Evolutionary conservation across 2,888 invertebrate genomes (phyloP), one percentile per base, ranked within the genome.

Genomic region (Euproctis similis): DNA sequence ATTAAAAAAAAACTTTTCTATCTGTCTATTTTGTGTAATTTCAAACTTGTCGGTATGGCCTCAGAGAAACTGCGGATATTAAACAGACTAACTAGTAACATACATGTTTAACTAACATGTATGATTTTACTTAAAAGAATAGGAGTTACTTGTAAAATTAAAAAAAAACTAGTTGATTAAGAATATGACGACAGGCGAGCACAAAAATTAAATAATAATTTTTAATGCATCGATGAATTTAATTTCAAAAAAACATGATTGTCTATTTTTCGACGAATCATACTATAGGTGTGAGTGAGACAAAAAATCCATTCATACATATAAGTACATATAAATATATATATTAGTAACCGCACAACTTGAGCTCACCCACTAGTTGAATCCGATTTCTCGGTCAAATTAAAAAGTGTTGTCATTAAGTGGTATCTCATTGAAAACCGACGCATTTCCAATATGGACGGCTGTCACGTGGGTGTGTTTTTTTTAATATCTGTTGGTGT

Each of bases 401-500:
- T 57, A 46, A 59, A 57, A 51, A 67, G 65, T 26, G 36, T 43
- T 35, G 42, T 42, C 31, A 31, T 42, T 30, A 39, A 41, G 50
- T 35, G 21, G 39, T 35, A 39, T 53, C 42, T 37, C 31, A 45
- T 57, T 51, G 39, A 58, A 53, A 44, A 42, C 40, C 30, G 42
- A 8, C 39, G 57, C 42, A 43, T 59, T 50, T 60, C 43, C 47
- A 57, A 63, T 44, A 42, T 42, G 36, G 56, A 39, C 35, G 59
- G 42, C 37, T 67, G 48, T 61, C 49, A 39, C 36, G 65, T 75
- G 59, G 70, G 72, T 60, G 70, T 67, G 60, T 72, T 75, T 70
- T 72, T 67, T 68, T 65, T 66, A n/a, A n/a, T n/a, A n/a, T n/a
- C n/a, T n/a, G n/a, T n/a, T n/a, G n/a, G 50, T 51, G 36, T 32